Evolutionary conservation across 1,140 invertebrate genomes (phyloP).

Genomic region (Contarinia nasturtii): DNA sequence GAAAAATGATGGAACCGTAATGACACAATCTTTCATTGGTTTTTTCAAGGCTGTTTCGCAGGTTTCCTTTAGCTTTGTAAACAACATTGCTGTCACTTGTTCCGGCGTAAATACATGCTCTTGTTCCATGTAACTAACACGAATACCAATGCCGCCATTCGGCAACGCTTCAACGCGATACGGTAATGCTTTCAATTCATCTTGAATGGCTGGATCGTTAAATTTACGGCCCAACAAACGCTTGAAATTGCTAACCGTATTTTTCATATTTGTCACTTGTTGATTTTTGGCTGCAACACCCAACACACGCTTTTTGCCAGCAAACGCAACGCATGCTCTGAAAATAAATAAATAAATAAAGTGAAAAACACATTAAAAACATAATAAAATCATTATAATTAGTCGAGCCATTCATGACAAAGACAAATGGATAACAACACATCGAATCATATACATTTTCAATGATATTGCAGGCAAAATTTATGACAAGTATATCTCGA

Average conservation of each 20-base stretch:
- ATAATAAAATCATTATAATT: too few species aligned
- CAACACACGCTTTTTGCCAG: conserved; percentile 74
- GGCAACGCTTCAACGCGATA: conserved; percentile 48
- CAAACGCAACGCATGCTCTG: conserved; percentile 91
- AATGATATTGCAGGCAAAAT: too few species aligned
- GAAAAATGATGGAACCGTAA: conserved; percentile 87
- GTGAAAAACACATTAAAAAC: not conserved
- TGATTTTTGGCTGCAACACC: conserved; percentile 95
- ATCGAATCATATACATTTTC: too few species aligned
- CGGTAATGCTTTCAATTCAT: conserved; percentile 56
- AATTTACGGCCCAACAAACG: conserved; percentile 72
- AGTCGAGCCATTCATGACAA: too few species aligned
- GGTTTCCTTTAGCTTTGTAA: conserved; percentile 90
- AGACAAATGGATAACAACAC: too few species aligned
- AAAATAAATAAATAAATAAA: conserved; percentile 18
- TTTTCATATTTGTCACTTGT: conserved; percentile 91
- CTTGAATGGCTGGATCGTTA: conserved; percentile 68
- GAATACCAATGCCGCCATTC: conserved; percentile 57
- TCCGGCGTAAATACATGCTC: conserved; percentile 77
- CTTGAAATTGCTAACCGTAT: conserved; percentile 89
- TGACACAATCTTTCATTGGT: conserved; percentile 91
- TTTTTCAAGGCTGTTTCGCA: conserved; percentile 72
- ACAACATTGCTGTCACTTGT: conserved; percentile 90
- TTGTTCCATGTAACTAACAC: conserved; percentile 76
- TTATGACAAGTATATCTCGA: too few species aligned